Conservation (phyloP, 1,140 invertebrate genomes). For the Condylostylus longicornis region DNA sequence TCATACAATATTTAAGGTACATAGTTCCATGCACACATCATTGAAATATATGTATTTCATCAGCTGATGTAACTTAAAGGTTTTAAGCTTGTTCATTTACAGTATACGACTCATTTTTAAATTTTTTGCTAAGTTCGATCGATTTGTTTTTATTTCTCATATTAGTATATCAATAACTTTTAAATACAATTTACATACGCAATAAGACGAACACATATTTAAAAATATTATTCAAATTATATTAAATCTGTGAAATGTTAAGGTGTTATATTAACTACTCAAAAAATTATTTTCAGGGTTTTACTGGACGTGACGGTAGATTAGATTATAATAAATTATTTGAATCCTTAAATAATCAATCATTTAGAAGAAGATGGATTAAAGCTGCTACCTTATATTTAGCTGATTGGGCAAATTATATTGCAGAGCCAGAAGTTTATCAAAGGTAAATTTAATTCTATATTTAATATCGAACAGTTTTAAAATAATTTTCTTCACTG, state of each 20-base stretch:
- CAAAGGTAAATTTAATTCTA: no score
- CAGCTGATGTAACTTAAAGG: no score
- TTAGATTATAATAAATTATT: constrained; percentile 54
- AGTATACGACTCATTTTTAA: neutral
- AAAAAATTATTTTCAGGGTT: constrained; percentile 27
- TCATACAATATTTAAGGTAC: constrained; percentile 43
- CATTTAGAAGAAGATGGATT: constrained; percentile 61
- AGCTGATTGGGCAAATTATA: constrained; percentile 53
- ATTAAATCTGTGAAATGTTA: no score
- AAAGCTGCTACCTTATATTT: constrained; percentile 54
- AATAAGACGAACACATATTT: neutral
- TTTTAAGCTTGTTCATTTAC: neutral
- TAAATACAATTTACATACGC: no score
- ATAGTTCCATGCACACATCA: no score
- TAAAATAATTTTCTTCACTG: no score
- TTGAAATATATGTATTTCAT: no score
- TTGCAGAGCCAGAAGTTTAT: constrained; percentile 59
- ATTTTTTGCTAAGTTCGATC: neutral
- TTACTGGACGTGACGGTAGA: constrained; percentile 46
- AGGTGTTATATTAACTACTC: no score
- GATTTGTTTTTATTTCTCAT: no score
- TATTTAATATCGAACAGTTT: no score
- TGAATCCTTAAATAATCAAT: constrained; percentile 60
- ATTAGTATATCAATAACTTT: no score
- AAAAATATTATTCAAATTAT: no score